Evolutionary conservation across 2,888 invertebrate species (phyloP).

Genomic region (Branchinecta sandiegonensis): DNA sequence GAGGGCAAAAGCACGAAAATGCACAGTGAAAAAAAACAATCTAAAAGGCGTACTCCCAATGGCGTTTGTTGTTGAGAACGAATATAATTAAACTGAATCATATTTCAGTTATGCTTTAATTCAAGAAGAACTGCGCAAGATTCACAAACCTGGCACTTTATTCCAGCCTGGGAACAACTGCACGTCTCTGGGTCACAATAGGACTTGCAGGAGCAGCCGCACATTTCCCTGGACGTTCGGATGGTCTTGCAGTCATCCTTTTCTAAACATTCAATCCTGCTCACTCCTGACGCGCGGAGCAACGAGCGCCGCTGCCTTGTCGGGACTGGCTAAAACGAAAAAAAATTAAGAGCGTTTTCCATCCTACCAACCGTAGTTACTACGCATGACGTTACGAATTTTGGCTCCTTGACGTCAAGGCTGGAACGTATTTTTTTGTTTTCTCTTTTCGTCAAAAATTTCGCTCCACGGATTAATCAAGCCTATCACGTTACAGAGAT

Average conservation of each 20-base stretch:
- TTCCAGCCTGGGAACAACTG: constrained; percentile 82
- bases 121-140: background rate
- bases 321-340: constrained; percentile 55
- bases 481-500: too few species aligned
- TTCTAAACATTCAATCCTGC: constrained; percentile 81
- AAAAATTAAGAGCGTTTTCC: background rate
- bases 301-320: constrained; percentile 76
- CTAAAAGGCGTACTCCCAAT: too few species aligned
- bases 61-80: too few species aligned
- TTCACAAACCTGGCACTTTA: constrained; percentile 67
- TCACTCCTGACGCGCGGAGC: constrained; percentile 76
- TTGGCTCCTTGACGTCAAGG: too few species aligned
- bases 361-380: too few species aligned
- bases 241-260: constrained; percentile 89
- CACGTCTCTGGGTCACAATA: constrained; percentile 92
- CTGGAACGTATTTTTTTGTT: too few species aligned
- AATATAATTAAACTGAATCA: too few species aligned
- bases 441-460: too few species aligned
- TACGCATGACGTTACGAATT: too few species aligned
- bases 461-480: too few species aligned
- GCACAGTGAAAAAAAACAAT: too few species aligned
- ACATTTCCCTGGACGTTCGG: constrained; percentile 76
- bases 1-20: too few species aligned
- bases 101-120: background rate
- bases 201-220: constrained; percentile 77